Evolutionary conservation across 2,113 vertebrate species (phyloP).

Genomic region (Brienomyrus brachyistius): DNA sequence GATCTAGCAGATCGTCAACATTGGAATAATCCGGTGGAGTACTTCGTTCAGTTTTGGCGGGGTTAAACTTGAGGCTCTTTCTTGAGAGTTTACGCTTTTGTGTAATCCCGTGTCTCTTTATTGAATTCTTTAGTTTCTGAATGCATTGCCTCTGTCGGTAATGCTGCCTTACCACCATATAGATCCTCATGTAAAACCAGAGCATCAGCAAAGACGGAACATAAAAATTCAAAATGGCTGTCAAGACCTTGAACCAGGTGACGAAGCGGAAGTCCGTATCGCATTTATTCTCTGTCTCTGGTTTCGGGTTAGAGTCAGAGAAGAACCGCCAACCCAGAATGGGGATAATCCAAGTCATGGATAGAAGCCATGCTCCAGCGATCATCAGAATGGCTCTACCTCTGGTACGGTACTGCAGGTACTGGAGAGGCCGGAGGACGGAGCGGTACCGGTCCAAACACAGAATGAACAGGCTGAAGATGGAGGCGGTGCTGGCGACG

Average conservation of each 20-base stretch:
- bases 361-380: constrained; percentile 76
- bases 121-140: constrained; percentile 54
- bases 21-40: constrained; percentile 42
- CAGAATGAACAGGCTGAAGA: constrained; percentile 84
- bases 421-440: constrained; percentile 76
- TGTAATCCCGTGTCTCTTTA: constrained; percentile 44
- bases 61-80: constrained; percentile 32
- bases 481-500: constrained; percentile 88
- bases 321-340: constrained; percentile 82
- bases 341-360: constrained; percentile 81
- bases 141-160: constrained; percentile 68
- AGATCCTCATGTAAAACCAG: constrained; percentile 84
- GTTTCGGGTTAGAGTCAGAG: constrained; percentile 44
- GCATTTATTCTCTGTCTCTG: constrained; percentile 54
- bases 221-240: constrained; percentile 86
- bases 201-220: constrained; percentile 84
- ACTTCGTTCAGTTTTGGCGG: constrained; percentile 31
- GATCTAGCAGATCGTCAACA: constrained; percentile 48
- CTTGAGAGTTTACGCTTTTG: constrained; percentile 32
- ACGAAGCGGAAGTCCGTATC: constrained; percentile 85
- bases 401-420: constrained; percentile 83
- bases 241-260: constrained; percentile 87
- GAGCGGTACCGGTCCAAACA: constrained; percentile 90
- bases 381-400: constrained; percentile 72
- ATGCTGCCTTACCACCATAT: constrained; percentile 72